Conservation (phyloP, 2,888 invertebrate species). For the Noctua janthina region DNA sequence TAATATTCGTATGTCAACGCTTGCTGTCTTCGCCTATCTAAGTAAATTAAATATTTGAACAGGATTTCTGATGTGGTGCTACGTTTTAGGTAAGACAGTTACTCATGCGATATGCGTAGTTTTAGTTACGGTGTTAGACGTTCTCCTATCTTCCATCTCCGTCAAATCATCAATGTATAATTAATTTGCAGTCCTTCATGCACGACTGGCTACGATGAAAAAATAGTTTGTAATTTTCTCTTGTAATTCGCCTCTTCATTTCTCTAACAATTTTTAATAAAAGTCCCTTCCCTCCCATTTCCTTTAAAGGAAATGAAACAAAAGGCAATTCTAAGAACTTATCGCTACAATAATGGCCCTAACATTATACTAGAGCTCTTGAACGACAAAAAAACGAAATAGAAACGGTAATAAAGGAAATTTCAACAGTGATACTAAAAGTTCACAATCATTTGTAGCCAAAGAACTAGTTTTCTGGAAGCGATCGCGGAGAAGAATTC, state of each 20-base stretch:
- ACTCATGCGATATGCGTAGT: neutral
- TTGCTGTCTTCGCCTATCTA: conserved; percentile 56
- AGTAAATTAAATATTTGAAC: conserved; percentile 58
- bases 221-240: neutral
- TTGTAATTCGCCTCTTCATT: neutral
- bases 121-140: neutral
- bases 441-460: conserved; percentile 51
- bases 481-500: conserved; percentile 58
- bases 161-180: neutral
- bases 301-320: conserved; percentile 33
- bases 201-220: neutral
- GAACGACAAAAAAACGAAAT: conserved; percentile 17
- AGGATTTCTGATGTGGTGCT: conserved; percentile 41
- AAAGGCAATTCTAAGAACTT: conserved; percentile 30
- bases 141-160: neutral
- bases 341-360: conserved; percentile 17
- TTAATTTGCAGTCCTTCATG: neutral
- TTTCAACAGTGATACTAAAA: conserved; percentile 49
- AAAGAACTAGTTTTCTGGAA: conserved; percentile 62
- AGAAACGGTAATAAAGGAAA: conserved; percentile 23
- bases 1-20: conserved; percentile 73
- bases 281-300: conserved; percentile 11
- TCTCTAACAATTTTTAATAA: conserved; percentile 18
- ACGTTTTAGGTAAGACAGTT: conserved; percentile 28
- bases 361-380: conserved; percentile 12